Base-by-base conservation (phyloP, 2,113 vertebrate genomes). In the Cnemophilus loriae region DNA sequence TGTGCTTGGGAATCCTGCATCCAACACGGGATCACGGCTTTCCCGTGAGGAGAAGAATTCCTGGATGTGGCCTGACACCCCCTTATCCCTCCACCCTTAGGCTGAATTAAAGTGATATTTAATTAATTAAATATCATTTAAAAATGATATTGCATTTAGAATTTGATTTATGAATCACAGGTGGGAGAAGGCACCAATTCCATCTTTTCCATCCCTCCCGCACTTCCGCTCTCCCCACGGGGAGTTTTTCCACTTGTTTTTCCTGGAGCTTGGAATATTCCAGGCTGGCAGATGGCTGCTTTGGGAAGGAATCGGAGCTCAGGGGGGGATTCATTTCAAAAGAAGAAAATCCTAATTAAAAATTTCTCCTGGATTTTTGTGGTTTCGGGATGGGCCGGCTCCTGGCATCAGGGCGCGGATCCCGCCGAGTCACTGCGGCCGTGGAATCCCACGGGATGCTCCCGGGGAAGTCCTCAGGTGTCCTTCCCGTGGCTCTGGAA, bases 1-100 rank as follows among this genome's bases (percentile, higher is more conserved):
- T 9, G 65, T 11, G 47, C 26, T 52, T 4, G n/a, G 53, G 37
- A 69, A 75, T 30, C 18, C 42, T 7, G 17, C 16, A 39, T 32
- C 77, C 77, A 32, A 1, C 37, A 7, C 3, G 4, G n/a, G 20
- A 30, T 37, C 16, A 2, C 0, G 9, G 15, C 17, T 55, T 55
- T 32, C 18, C 17, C 30, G 12, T 32, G 10, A 53, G 52, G 30
- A 55, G 19, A 27, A 7, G 37, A 73, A 77, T 92, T 84, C 89
- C 82, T 32, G 47, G 15, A 41, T 4, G 1, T 10, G 18, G 75
- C 55, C 78, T 32, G 9, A 1, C 39, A 9, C 41, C 15, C 24
- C 74, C n/a, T 73, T 7, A 20, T 24, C 80, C 35, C 68, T 42
- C 70, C 52, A 12, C 44, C 83, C 23, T 22, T 1, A 17, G 61